Percentiles rank a stretch among this genome's conserved stretches.
Conservation (phyloP, 2,888 invertebrate genomes). For the Hylaea fasciaria region DNA sequence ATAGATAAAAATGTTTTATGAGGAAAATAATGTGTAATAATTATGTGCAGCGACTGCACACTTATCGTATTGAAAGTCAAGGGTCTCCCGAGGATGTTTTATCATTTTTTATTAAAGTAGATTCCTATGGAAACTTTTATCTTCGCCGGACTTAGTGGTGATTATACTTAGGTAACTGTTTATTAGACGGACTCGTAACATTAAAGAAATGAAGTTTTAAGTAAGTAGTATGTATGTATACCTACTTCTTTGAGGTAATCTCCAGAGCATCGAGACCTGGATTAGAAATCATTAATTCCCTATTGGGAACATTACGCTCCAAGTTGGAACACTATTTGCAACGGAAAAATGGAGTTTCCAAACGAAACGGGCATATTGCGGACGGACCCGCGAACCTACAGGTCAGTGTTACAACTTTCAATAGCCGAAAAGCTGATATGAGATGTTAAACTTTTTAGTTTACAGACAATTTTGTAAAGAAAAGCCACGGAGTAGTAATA, state of each 20-base stretch:
- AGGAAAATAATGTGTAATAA: too few species aligned
- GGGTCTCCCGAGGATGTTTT: slow-evolving; percentile 9
- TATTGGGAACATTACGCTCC: slow-evolving; percentile 8
- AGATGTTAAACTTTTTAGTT: too few species aligned
- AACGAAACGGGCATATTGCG: neutral
- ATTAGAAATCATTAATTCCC: slow-evolving; percentile 7
- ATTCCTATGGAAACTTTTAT: slow-evolving; percentile 26
- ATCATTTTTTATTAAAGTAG: slow-evolving; percentile 15
- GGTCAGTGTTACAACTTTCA: slow-evolving; percentile 2
- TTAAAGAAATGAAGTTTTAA: too few species aligned
- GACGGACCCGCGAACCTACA: neutral
- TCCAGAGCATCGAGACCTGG: slow-evolving; percentile 6
- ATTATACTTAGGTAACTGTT: too few species aligned
- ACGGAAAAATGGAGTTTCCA: slow-evolving; percentile 2
- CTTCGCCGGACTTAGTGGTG: neutral
- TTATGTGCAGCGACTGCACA: slow-evolving; percentile 1
- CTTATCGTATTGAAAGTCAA: slow-evolving; percentile 23
- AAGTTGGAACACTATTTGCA: slow-evolving; percentile 5
- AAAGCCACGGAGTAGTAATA: too few species aligned
- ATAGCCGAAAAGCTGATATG: too few species aligned
- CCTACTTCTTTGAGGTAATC: slow-evolving; percentile 24
- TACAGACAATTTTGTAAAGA: too few species aligned
- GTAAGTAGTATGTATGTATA: too few species aligned
- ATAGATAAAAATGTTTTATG: too few species aligned
- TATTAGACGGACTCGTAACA: too few species aligned